Percentiles rank a stretch among this genome's conserved stretches.
Evolutionary conservation across 2,113 vertebrate genomes (phyloP).

Genomic region (Lampris megalopsis): DNA sequence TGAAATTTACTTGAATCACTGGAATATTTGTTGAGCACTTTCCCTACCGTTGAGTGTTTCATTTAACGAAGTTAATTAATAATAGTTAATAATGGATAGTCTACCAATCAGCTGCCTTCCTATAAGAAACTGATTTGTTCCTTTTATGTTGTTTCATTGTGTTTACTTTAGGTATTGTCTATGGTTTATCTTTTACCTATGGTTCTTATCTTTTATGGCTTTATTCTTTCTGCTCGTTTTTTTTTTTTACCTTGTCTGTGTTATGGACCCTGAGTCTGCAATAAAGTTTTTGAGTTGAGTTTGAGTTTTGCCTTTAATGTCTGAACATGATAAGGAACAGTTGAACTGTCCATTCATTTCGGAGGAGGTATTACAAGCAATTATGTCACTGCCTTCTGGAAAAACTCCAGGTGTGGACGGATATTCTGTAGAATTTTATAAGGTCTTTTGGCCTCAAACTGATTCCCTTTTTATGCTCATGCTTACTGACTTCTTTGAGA

Average conservation of each 20-base stretch:
- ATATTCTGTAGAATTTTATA: conserved; percentile 30
- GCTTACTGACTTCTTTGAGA: conserved; percentile 4
- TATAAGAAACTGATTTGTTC: no score
- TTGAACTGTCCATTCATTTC: conserved; percentile 11
- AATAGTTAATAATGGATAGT: no score
- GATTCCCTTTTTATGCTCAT: conserved; percentile 27
- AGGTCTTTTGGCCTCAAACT: conserved; percentile 19
- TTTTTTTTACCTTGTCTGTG: conserved; percentile 1
- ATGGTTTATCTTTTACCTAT: no score
- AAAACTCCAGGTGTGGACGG: conserved; percentile 9
- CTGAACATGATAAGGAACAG: conserved; percentile 13
- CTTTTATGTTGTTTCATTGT: no score
- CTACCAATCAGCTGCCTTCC: no score
- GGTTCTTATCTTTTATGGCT: no score
- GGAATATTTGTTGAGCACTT: no score
- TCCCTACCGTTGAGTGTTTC: no score
- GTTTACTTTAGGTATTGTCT: no score
- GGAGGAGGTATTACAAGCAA: conserved; percentile 16
- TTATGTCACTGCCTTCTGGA: conserved; percentile 2
- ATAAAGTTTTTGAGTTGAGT: not conserved
- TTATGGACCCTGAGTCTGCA: no score
- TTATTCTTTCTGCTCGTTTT: not conserved
- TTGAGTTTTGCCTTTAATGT: not conserved
- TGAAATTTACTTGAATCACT: no score
- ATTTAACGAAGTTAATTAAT: no score